phyloP scores from a whole-genome alignment of 35 echinoderm and acorn worm species.

The Ophiothrix spiculata region DNA sequence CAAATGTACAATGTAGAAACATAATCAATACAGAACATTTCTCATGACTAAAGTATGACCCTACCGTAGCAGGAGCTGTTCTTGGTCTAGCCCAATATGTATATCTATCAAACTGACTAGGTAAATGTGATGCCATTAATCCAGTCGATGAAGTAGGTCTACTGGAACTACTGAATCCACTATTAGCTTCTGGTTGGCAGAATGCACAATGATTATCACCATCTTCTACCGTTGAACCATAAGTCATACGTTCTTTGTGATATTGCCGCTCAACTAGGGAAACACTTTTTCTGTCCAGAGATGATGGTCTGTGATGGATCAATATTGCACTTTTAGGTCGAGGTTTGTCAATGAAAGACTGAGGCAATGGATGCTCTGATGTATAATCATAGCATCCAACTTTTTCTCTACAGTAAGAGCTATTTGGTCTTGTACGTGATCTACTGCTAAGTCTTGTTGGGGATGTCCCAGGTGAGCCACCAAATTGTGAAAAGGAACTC shows the following conservation, averaged over 20 bases:
- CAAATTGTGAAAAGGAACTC: not conserved
- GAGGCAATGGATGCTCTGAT: not conserved
- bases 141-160: constrained; percentile 91
- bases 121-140: constrained; percentile 64
- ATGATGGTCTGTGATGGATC: constrained; percentile 47
- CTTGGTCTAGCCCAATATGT: constrained; percentile 70
- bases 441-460: constrained; percentile 9
- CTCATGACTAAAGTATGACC: not conserved
- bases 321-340: constrained; percentile 50
- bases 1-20: too few species aligned
- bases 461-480: not conserved
- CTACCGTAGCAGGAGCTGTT: constrained; percentile 79
- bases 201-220: constrained; percentile 64
- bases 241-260: constrained; percentile 34
- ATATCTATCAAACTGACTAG: constrained; percentile 79
- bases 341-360: not conserved
- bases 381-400: constrained; percentile 7
- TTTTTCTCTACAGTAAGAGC: constrained; percentile 11
- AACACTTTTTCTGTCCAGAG: constrained; percentile 63
- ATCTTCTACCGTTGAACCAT: constrained; percentile 33
- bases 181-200: constrained; percentile 81
- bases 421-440: not conserved
- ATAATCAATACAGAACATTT: not conserved
- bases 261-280: constrained; percentile 51
- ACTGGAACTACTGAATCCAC: constrained; percentile 70